phyloP scores from a whole-genome alignment of 2,888 invertebrate genomes.

The Cephonodes hylas region DNA sequence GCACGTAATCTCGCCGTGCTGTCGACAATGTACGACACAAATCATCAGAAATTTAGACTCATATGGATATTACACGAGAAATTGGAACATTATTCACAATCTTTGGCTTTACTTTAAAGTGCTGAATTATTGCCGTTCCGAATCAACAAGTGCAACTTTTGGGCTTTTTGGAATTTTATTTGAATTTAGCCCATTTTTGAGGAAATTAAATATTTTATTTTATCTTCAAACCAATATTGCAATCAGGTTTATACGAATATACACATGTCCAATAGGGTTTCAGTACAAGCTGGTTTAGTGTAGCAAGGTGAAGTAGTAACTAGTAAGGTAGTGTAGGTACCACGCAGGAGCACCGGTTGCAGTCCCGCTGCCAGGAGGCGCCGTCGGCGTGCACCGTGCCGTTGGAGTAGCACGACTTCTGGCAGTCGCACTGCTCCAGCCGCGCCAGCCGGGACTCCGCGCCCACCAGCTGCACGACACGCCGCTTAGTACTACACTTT shows the following conservation, averaged over 20 bases:
- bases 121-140: no score
- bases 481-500: not conserved
- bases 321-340: conserved; percentile 69
- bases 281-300: not conserved
- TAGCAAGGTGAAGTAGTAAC: no score
- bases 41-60: not conserved
- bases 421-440: conserved; percentile 94
- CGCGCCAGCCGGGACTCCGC: conserved; percentile 89
- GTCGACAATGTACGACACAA: conserved; percentile 37
- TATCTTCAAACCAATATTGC: no score
- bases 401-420: conserved; percentile 91
- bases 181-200: no score
- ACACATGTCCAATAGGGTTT: no score
- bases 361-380: conserved; percentile 91
- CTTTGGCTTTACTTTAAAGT: no score
- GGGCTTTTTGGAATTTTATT: no score
- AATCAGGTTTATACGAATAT: no score
- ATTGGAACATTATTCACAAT: no score
- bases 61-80: no score
- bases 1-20: conserved; percentile 93
- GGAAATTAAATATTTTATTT: no score
- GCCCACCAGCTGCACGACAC: conserved; percentile 85
- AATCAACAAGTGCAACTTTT: no score
- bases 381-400: conserved; percentile 91
- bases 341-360: conserved; percentile 94